These are phyloP conservation scores for Drosophila suboccidentalis DNA, from an alignment of 2,888 invertebrate genomes.

Conservation along the genomic window DNA sequence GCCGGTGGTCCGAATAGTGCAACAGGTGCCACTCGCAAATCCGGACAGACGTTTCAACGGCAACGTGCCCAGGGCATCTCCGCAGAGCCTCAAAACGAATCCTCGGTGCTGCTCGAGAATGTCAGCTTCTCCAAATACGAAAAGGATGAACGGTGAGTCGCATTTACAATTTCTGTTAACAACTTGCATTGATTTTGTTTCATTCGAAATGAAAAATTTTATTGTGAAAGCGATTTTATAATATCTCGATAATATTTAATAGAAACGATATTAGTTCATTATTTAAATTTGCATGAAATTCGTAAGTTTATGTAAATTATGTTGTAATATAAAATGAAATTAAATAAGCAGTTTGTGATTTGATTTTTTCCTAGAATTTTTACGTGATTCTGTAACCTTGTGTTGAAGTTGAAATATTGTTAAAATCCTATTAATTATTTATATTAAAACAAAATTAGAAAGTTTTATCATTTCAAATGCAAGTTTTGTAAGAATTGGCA, in stretches of 20 bases:
- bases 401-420: no score
- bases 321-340: not conserved
- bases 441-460: no score
- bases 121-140: conserved; percentile 92
- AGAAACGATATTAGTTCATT: no score
- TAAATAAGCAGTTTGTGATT: not conserved
- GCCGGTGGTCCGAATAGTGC: conserved; percentile 57
- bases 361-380: no score
- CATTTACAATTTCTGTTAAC: no score
- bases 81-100: conserved; percentile 95
- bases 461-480: not conserved
- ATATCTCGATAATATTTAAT: not conserved
- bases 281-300: no score
- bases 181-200: not conserved
- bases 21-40: conserved; percentile 80
- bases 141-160: conserved; percentile 93
- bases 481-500: not conserved
- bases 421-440: no score
- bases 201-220: not conserved
- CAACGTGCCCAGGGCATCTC: conserved; percentile 97
- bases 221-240: not conserved
- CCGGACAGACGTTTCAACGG: conserved; percentile 84
- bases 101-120: conserved; percentile 91
- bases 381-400: no score
- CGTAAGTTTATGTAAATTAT: no score